These are phyloP conservation scores for Tachina grossa DNA, from an alignment of 2,888 invertebrate genomes.

Conservation along the genomic window DNA sequence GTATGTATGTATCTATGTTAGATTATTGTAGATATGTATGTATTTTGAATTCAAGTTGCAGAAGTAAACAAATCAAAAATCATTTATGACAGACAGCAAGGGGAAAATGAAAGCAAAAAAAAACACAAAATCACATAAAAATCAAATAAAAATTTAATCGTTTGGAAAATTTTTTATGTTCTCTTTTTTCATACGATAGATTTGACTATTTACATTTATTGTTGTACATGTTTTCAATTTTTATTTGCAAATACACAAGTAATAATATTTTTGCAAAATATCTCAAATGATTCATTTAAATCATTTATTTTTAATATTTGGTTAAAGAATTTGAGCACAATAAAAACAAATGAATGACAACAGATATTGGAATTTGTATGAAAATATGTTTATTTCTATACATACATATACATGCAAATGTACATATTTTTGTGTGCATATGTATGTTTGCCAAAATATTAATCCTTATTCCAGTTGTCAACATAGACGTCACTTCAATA, in stretches of 20 bases:
- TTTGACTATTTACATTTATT: conserved; percentile 37
- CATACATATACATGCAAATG: no score
- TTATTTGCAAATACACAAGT: not conserved
- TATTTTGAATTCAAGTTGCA: conserved; percentile 55
- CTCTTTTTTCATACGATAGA: conserved; percentile 44
- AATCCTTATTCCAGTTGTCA: no score
- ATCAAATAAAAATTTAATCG: conserved; percentile 71
- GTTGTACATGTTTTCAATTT: conserved; percentile 3
- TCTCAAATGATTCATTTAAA: conserved; percentile 25
- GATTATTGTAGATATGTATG: not conserved
- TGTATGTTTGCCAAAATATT: no score
- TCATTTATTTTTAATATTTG: conserved; percentile 21
- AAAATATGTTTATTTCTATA: not conserved
- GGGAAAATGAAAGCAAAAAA: conserved; percentile 36
- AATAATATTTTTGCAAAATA: conserved; percentile 29
- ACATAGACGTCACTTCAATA: no score
- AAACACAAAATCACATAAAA: conserved; percentile 66
- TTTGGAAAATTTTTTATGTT: conserved; percentile 65
- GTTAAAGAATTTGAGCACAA: conserved; percentile 14
- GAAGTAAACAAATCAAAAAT: conserved; percentile 70
- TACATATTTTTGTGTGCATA: no score
- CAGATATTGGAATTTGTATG: conserved; percentile 1
- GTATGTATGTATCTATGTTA: no score
- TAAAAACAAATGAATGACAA: conserved; percentile 17
- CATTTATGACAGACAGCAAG: conserved; percentile 58